Evolutionary conservation across 2,113 vertebrate genomes (phyloP), one percentile per base, ranked within the genome.

Genomic region (Eudyptes chrysolophus): DNA sequence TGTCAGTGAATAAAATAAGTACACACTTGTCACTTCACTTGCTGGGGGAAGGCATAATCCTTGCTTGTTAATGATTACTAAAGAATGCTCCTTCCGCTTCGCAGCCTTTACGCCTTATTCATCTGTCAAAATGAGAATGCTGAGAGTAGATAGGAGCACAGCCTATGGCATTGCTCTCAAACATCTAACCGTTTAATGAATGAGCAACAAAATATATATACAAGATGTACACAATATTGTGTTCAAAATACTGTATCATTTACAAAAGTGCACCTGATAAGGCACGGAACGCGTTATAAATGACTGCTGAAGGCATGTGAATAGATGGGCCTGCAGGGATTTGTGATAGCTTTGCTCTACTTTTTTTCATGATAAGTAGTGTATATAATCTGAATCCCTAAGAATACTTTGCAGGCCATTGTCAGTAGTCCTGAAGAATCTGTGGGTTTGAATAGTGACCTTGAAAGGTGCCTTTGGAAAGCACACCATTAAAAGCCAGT

Each of bases 11-110:
- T 95, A 68, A 92, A 94, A 58, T 89, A 94, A 96, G 62, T 60
- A 44, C 29, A 57, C 16, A 71, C 36, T 95, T 88, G 68, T 94
- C 66, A 87, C 84, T 95, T 78, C 82, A 40, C 54, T 96, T 96
- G 48, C 74, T 93, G 65, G 58, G 48, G 60, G 84, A 97, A 84
- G 65, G 36, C 52, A 75, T 85, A 89, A 93, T 88, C 95, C 46
- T 48, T 96, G 54, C 46, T 81, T 81, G 57, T 84, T 96, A 95
- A 86, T 86, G 68, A 44, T 88, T 84, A 58, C 22, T 83, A 49
- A 42, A 49, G 34, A 65, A 26, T 40, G 20, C 71, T 66, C 71
- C 57, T 96, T 64, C 72, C 1, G 0, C 76, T 94, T 91, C 3
- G 2, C 16, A 94, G 54, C 20, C 55, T 72, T 87, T 84, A 27